phyloP scores from a whole-genome alignment of 1,140 invertebrate species.

The Battus philenor region DNA sequence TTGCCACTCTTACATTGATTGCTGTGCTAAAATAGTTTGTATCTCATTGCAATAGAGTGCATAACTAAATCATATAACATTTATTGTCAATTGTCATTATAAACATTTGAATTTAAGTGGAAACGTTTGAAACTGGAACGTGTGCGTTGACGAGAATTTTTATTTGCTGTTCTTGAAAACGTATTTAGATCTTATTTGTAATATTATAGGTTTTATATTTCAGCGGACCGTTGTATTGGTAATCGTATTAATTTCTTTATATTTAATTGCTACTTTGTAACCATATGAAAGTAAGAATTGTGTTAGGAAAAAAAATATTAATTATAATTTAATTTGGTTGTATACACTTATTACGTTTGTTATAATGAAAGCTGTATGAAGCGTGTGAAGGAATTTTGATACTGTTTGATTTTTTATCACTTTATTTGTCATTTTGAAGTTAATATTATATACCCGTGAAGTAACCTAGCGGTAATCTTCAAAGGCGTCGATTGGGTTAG shows the following conservation, averaged over 20 bases:
- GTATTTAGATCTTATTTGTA: conserved; percentile 16
- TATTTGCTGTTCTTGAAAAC: conserved; percentile 11
- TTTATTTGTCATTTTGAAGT: too few relatives aligned
- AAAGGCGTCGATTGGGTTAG: too few relatives aligned
- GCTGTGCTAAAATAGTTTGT: conserved; percentile 21
- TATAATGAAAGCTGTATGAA: too few relatives aligned
- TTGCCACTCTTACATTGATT: conserved; percentile 11
- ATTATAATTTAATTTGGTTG: too few relatives aligned
- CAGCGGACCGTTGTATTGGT: background rate
- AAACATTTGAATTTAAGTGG: conserved; percentile 55
- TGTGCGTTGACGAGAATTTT: conserved; percentile 20
- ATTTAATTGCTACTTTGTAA: background rate
- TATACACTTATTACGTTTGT: too few relatives aligned
- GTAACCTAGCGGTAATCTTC: too few relatives aligned
- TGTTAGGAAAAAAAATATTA: too few relatives aligned
- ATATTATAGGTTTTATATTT: conserved; percentile 19
- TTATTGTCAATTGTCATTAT: conserved; percentile 27
- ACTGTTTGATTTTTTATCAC: too few relatives aligned
- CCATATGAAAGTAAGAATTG: too few relatives aligned
- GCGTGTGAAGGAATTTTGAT: too few relatives aligned
- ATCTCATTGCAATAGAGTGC: conserved; percentile 12
- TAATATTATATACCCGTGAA: too few relatives aligned
- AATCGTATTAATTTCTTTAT: conserved; percentile 3
- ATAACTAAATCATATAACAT: background rate
- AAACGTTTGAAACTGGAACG: conserved; percentile 37